phyloP scores from a whole-genome alignment of 2,888 invertebrate genomes.

The Fragum fragum region DNA sequence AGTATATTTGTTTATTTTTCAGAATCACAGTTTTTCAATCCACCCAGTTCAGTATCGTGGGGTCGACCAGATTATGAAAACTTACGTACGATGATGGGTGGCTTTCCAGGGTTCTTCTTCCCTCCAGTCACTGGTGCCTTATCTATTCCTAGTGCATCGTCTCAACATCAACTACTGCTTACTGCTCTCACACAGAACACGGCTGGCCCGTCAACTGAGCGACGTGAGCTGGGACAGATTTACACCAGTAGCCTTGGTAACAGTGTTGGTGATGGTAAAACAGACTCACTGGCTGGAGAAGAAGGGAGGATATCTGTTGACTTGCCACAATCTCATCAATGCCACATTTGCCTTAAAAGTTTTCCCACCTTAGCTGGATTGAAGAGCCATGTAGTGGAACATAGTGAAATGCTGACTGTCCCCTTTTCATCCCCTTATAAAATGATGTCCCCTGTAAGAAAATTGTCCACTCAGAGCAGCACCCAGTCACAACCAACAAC shows the following conservation, averaged over 20 bases:
- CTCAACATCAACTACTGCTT: conserved; percentile 63
- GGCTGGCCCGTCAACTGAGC: conserved; percentile 28
- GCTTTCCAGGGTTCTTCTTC: conserved; percentile 61
- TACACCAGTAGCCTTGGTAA: background rate
- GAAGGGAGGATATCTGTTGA: conserved; percentile 43
- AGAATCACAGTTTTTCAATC: conserved; percentile 52
- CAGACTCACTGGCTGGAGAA: background rate
- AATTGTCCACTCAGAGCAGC: conserved; percentile 47
- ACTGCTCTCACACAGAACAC: conserved; percentile 58
- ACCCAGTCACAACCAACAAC: conserved; percentile 29
- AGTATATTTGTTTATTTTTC: conserved; percentile 39
- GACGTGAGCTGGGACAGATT: conserved; percentile 36
- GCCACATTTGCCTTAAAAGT: conserved; percentile 71
- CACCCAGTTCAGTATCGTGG: conserved; percentile 51
- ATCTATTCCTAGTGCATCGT: conserved; percentile 57
- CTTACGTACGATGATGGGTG: conserved; percentile 52
- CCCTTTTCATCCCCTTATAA: conserved; percentile 60
- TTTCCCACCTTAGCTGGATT: conserved; percentile 59
- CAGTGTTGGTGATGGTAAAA: conserved; percentile 1
- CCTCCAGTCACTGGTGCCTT: conserved; percentile 66
- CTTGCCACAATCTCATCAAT: conserved; percentile 51
- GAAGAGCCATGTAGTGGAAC: conserved; percentile 67
- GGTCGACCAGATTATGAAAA: conserved; percentile 57
- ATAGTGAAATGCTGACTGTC: conserved; percentile 59
- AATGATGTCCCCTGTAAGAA: conserved; percentile 65